Conservation (phyloP, 2,888 invertebrate genomes). For the Cylloceria caligata region DNA sequence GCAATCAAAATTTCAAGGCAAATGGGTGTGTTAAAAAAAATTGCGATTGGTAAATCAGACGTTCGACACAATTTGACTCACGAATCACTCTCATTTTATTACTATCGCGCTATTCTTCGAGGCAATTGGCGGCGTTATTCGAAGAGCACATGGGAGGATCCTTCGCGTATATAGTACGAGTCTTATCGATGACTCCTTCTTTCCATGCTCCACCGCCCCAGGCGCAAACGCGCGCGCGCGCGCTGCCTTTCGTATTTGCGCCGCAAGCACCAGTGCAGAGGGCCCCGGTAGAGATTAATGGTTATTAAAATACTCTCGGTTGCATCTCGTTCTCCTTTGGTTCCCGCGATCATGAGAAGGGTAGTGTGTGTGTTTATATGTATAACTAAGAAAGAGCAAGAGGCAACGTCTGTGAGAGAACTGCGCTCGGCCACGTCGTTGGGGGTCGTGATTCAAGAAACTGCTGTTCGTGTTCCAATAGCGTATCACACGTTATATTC, state of each 20-base stretch:
- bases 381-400: background rate
- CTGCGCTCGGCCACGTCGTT: slow-evolving; percentile 45
- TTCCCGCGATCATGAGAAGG: slow-evolving; percentile 36
- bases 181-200: slow-evolving; percentile 70
- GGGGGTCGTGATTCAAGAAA: slow-evolving; percentile 56
- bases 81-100: slow-evolving; percentile 61
- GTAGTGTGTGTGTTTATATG: slow-evolving; percentile 9
- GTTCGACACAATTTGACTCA: slow-evolving; percentile 26
- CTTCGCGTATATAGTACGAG: slow-evolving; percentile 46
- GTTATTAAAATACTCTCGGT: slow-evolving; percentile 76
- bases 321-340: slow-evolving; percentile 53
- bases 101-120: slow-evolving; percentile 52
- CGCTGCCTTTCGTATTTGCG: slow-evolving; percentile 59
- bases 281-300: slow-evolving; percentile 73
- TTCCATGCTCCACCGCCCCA: slow-evolving; percentile 69
- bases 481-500: slow-evolving; percentile 34
- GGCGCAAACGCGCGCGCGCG: slow-evolving; percentile 67
- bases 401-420: background rate
- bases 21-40: background rate
- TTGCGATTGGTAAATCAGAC: slow-evolving; percentile 46
- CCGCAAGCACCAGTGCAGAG: slow-evolving; percentile 50
- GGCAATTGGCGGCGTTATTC: slow-evolving; percentile 50
- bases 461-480: slow-evolving; percentile 48
- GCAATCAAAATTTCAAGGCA: background rate
- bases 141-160: slow-evolving; percentile 38